Evolutionary conservation across 2,888 invertebrate genomes (phyloP).

Genomic region (Pogonocherus hispidulus): DNA sequence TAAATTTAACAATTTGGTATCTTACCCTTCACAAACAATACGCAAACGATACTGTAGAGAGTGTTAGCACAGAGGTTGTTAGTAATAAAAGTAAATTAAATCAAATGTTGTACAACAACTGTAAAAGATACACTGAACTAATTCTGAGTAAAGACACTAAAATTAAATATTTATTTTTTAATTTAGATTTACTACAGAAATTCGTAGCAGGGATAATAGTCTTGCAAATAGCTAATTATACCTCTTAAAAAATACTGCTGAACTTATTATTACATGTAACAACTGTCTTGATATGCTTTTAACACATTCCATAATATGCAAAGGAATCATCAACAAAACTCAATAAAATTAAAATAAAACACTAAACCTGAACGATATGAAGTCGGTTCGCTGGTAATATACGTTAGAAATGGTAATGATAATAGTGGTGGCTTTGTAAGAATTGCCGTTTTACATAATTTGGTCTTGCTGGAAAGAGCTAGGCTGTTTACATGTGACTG

Average conservation of each 20-base stretch:
- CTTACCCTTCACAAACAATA: too few species aligned
- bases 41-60: too few species aligned
- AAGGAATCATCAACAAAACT: neutral
- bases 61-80: too few species aligned
- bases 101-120: too few species aligned
- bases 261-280: too few species aligned
- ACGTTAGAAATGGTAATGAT: neutral
- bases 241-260: too few species aligned
- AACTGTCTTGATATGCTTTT: neutral
- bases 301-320: neutral
- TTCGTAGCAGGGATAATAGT: neutral
- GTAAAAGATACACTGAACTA: neutral
- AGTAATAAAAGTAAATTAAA: too few species aligned
- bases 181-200: neutral
- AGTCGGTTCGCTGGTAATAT: neutral
- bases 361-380: neutral
- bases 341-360: neutral
- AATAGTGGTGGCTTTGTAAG: neutral
- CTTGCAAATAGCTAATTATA: too few species aligned
- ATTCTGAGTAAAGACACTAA: neutral
- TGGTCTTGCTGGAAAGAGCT: neutral
- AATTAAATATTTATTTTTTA: constrained; percentile 4
- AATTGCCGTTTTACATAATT: neutral
- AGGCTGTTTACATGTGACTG: neutral
- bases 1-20: too few species aligned